Conservation (phyloP, 2,113 vertebrate species). For the Saguinus midas region DNA sequence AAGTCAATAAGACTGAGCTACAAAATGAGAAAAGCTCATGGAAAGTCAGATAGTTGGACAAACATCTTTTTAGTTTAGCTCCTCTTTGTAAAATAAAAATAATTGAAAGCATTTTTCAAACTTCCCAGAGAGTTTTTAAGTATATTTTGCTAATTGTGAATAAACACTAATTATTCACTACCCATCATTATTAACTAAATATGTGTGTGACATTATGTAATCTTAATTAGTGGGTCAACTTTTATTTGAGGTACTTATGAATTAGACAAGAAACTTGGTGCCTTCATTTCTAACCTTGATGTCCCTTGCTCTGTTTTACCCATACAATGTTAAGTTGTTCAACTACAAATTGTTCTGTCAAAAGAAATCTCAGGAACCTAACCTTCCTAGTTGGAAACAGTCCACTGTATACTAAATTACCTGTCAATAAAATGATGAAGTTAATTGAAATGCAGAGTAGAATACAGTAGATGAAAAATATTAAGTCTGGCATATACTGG, state of each 20-base stretch:
- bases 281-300: background rate
- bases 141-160: background rate
- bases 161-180: background rate
- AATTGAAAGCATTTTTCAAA: background rate
- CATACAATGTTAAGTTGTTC: background rate
- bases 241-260: background rate
- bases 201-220: background rate
- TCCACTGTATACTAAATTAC: background rate
- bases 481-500: background rate
- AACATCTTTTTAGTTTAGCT: background rate
- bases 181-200: background rate
- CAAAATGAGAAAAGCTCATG: background rate
- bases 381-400: background rate
- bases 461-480: background rate
- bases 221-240: background rate
- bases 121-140: background rate
- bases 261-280: background rate
- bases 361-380: background rate
- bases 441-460: background rate
- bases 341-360: background rate
- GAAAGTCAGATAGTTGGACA: background rate
- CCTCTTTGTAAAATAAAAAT: conserved; percentile 8
- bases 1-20: background rate
- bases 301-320: background rate
- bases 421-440: background rate